A percentile compares a stretch with the other conserved stretches of the same genome.
phyloP scores from a whole-genome alignment of 2,113 vertebrate species.

The Salvelinus sp. region DNA sequence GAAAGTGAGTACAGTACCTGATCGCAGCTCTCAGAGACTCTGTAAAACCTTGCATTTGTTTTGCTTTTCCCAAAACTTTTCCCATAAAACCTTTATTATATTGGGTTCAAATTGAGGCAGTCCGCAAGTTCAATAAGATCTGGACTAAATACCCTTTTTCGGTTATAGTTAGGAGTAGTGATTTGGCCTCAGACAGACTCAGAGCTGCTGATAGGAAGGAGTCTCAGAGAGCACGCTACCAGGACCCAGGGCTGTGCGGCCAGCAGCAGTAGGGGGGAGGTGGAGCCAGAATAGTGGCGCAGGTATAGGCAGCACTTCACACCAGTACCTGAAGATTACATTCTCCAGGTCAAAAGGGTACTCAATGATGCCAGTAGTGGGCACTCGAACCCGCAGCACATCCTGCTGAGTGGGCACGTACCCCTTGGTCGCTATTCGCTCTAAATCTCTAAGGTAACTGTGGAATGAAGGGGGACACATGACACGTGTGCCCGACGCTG shows the following conservation, averaged over 20 bases:
- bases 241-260: conserved; percentile 47
- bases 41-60: not conserved
- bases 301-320: conserved; percentile 6
- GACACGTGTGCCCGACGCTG: conserved; percentile 20
- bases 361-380: conserved; percentile 94
- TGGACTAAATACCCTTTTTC: not conserved
- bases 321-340: conserved; percentile 90
- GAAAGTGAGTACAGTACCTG: conserved; percentile 47
- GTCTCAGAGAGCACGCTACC: conserved; percentile 62
- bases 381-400: conserved; percentile 89
- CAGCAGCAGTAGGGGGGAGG: conserved; percentile 18
- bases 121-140: not conserved
- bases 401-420: conserved; percentile 93
- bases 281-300: conserved; percentile 29
- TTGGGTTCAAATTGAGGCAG: not conserved
- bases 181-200: not conserved
- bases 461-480: conserved; percentile 43
- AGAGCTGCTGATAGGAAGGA: not conserved
- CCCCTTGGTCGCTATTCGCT: conserved; percentile 81
- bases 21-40: conserved; percentile 54
- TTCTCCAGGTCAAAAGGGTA: conserved; percentile 95
- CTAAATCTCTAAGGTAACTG: conserved; percentile 89
- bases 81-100: not conserved
- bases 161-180: not conserved
- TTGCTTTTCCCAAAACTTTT: not conserved